Evolutionary conservation across 2,797 vertebrate species (phyloP).

Genomic region (Propithecus perrieri): DNA sequence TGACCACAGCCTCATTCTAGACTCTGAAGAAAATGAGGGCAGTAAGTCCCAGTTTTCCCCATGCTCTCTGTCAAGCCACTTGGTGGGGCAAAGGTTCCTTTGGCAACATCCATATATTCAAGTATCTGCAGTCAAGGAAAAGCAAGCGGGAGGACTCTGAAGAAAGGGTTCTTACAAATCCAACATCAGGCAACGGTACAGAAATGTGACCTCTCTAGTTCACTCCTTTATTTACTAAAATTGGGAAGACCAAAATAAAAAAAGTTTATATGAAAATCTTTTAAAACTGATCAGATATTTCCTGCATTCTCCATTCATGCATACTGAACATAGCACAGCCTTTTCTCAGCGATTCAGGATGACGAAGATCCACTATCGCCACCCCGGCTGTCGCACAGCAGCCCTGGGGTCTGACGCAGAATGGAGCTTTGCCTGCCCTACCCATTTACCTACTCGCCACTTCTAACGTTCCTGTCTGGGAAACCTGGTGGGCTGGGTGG

Average conservation of each 20-base stretch:
- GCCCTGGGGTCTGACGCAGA: neutral
- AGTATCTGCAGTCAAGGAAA: neutral
- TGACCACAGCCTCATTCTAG: neutral
- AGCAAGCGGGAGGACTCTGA: neutral
- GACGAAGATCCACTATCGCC: neutral
- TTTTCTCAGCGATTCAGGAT: neutral
- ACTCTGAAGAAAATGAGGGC: neutral
- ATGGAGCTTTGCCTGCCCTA: neutral
- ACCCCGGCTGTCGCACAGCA: neutral
- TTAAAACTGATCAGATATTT: neutral
- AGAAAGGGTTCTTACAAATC: neutral
- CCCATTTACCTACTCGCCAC: neutral
- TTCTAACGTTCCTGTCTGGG: fast-evolving
- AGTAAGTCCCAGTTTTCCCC: neutral
- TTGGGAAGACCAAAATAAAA: neutral
- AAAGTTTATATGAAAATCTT: neutral
- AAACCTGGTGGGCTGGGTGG: neutral
- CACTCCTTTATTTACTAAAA: neutral
- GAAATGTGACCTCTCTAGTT: neutral
- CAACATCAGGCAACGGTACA: fast-evolving
- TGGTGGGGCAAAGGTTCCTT: too few relatives aligned
- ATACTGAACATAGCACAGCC: neutral
- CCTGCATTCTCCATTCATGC: neutral
- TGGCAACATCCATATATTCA: neutral
- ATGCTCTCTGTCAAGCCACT: fast-evolving